A percentile compares a stretch with the other conserved stretches of the same genome.
These are phyloP conservation scores for Scaptomyza reducta DNA, from an alignment of 2,888 invertebrate genomes.

Conservation along the genomic window DNA sequence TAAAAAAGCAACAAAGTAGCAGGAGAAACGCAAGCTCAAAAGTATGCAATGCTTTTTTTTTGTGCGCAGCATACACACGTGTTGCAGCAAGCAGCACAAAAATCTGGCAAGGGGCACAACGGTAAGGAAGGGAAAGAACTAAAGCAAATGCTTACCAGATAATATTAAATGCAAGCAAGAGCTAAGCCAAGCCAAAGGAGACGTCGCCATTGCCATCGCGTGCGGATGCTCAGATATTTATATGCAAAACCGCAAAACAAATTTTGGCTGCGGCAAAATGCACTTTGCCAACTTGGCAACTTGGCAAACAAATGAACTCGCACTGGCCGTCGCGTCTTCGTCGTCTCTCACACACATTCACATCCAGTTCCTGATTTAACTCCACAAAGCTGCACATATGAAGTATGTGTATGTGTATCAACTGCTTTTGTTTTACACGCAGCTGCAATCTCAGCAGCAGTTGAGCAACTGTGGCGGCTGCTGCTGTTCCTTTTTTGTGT, in stretches of 20 bases:
- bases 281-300: slow-evolving; percentile 68
- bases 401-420: slow-evolving; percentile 20
- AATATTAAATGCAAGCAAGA: slow-evolving; percentile 62
- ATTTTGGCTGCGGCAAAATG: slow-evolving; percentile 73
- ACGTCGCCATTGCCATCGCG: slow-evolving; percentile 31
- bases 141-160: slow-evolving; percentile 56
- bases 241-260: slow-evolving; percentile 74
- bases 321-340: slow-evolving; percentile 30
- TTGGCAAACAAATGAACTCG: slow-evolving; percentile 76
- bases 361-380: slow-evolving; percentile 25
- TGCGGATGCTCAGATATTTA: slow-evolving; percentile 58
- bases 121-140: slow-evolving; percentile 19
- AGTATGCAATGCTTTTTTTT: slow-evolving; percentile 58
- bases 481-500: slow-evolving; percentile 8
- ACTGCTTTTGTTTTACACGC: slow-evolving; percentile 48
- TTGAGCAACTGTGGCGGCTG: slow-evolving; percentile 43
- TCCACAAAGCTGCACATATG: slow-evolving; percentile 10
- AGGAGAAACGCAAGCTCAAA: slow-evolving; percentile 13
- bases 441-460: slow-evolving; percentile 56
- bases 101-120: slow-evolving; percentile 17
- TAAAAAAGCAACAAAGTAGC: slow-evolving; percentile 7
- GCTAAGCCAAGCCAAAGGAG: slow-evolving; percentile 21
- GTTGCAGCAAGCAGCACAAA: slow-evolving; percentile 19
- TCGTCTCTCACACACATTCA: slow-evolving; percentile 22
- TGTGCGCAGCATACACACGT: slow-evolving; percentile 47